Base-by-base conservation (phyloP, 2,888 invertebrate species). In the Sepiola atlantica region DNA sequence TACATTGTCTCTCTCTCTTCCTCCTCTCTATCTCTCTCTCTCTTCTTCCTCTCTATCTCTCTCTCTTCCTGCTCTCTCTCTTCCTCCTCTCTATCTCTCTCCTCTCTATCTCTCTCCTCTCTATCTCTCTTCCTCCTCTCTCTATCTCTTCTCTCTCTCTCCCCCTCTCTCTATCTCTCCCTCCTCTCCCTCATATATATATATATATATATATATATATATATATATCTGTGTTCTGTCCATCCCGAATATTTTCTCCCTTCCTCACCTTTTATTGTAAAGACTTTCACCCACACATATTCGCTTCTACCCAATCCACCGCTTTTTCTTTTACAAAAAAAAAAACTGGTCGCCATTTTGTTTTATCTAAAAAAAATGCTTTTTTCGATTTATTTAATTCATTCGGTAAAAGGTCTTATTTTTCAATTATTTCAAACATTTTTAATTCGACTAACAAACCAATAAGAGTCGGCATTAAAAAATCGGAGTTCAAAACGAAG, bases 341-440 rank as follows among this genome's bases (percentile, higher is more conserved):
- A 32, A 77, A 77, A 45, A 3, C 32, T 77, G 16, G 14, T 32
- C n/a, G n/a, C n/a, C n/a, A 77, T 16, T 32, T 77, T 32, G n/a
- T 77, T 77, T 18, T 45, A 45, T 45, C 45, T 45, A 8, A 45
- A 45, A 45, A n/a, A 3, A 77, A 77, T 77, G 14, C n/a, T 77
- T 77, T n/a, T 77, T 77, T 77, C n/a, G 77, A 77, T 77, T 77
- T 77, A n/a, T 77, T 77, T 77, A 77, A 77, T 77, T 77, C 77
- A 77, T 77, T 77, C 32, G n/a, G n/a, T 77, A 77, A 77, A 77
- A 77, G 77, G 77, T n/a, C 77, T 77, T 77, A 77, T 77, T 77
- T 77, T 77, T 77, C 77, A 77, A 77, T 77, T 77, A 77, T 77
- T 77, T 77, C 77, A 77, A 77, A 77, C 77, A 77, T 77, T 77